Base-by-base conservation (phyloP, 1,140 invertebrate species). In the Coenobita brevimanus region DNA sequence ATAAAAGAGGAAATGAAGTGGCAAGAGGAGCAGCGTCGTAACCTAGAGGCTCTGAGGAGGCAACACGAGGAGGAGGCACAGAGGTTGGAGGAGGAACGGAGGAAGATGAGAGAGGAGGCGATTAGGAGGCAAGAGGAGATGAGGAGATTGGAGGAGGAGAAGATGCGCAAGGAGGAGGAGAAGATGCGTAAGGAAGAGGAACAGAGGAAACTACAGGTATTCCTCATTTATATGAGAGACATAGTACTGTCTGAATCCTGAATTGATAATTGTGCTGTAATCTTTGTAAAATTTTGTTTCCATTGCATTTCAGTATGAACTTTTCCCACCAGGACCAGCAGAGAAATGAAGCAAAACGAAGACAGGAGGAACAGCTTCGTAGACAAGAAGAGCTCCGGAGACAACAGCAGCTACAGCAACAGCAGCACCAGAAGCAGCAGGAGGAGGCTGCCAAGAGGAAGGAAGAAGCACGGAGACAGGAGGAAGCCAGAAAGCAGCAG, bases 141-240 rank as follows among this genome's bases (percentile, higher is more conserved):
- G 60, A 90, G 89, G 75, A 91, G 84, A 81, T 87, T 88, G 78
- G 91, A 90, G 71, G 90, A 88, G 60, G 91, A 91, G 75, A 90
- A 91, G 80, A 57, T 78, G 13, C 81, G 80, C 60, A 82, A 89
- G 57, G 89, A 84, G 80, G 86, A 90, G n/a, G 83, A 90, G 36
- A 79, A 89, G 50, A 82, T 78, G 13, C 81, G 80, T 60, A 82
- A 89, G 57, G 89, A 84, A 81, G 86, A 90, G n/a, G 83, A 90
- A 38, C 84, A 89, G 50, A 82, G 79, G 50, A 89, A 87, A 30
- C 38, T 88, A 24, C 83, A 86, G 57, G 86, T 88, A 76, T n/a
- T n/a, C n/a, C n/a, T n/a, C n/a, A n/a, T n/a, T n/a, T n/a, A n/a
- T n/a, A n/a, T n/a, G n/a, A n/a, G n/a, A n/a, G n/a, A n/a, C n/a